phyloP scores from a whole-genome alignment of 2,888 invertebrate genomes.

The Neoaliturus tenellus region DNA sequence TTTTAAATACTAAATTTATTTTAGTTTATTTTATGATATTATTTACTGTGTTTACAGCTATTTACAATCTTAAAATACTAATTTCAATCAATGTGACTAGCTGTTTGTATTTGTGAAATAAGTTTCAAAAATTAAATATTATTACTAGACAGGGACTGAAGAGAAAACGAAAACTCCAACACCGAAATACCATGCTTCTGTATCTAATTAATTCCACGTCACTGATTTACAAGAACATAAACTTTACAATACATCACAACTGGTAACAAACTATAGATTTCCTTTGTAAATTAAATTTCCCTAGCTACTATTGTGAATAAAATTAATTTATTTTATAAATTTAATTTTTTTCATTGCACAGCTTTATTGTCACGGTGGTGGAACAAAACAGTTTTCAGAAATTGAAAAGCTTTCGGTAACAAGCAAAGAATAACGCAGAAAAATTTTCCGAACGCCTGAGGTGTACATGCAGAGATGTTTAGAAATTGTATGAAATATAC shows the following conservation, averaged over 20 bases:
- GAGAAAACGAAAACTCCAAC: background rate
- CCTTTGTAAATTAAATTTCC: background rate
- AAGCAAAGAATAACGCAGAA: background rate
- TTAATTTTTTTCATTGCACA: too few relatives aligned
- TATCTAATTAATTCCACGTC: background rate
- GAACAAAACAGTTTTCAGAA: background rate
- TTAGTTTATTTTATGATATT: too few relatives aligned
- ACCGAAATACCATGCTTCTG: constrained; percentile 29
- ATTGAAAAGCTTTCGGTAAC: background rate
- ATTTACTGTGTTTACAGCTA: too few relatives aligned
- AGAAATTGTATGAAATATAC: background rate
- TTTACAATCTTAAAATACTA: too few relatives aligned
- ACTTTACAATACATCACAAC: constrained; percentile 12
- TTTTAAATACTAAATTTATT: too few relatives aligned
- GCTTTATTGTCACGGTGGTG: background rate
- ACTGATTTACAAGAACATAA: constrained; percentile 16
- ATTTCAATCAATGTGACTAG: too few relatives aligned
- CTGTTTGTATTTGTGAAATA: too few relatives aligned
- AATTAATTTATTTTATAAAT: too few relatives aligned
- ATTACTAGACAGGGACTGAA: background rate
- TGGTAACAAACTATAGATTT: background rate
- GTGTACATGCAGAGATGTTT: background rate
- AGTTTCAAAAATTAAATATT: background rate
- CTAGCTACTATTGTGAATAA: background rate
- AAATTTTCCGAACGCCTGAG: background rate